These are phyloP conservation scores for Hirtodrosophila duncani DNA, from an alignment of 2,888 invertebrate species.

Conservation along the genomic window DNA sequence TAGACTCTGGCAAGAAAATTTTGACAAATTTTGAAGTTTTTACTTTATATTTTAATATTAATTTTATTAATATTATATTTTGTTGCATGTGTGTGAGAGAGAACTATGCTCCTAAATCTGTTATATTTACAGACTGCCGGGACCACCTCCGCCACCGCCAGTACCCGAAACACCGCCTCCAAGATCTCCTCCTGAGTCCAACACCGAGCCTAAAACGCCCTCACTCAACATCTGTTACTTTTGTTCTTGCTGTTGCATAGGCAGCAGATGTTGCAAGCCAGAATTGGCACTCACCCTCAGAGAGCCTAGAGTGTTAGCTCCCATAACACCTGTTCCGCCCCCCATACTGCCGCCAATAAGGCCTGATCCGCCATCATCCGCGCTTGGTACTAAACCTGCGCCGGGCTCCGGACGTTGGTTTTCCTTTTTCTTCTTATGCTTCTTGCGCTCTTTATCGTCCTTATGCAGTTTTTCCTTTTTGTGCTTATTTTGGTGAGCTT, in stretches of 20 bases:
- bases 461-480: slow-evolving; percentile 96
- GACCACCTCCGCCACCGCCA: slow-evolving; percentile 51
- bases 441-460: slow-evolving; percentile 95
- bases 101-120: slow-evolving; percentile 60
- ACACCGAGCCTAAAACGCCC: slow-evolving; percentile 49
- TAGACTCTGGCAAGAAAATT: too few relatives aligned
- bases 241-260: slow-evolving; percentile 54
- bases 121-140: slow-evolving; percentile 77
- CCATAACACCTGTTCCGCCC: slow-evolving; percentile 28
- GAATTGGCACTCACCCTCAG: slow-evolving; percentile 29
- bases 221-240: slow-evolving; percentile 65
- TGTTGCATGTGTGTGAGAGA: slow-evolving; percentile 27
- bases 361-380: slow-evolving; percentile 28
- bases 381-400: slow-evolving; percentile 42
- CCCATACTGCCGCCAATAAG: slow-evolving; percentile 16
- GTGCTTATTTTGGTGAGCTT: slow-evolving; percentile 95
- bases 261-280: slow-evolving; percentile 44
- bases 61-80: too few relatives aligned
- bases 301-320: slow-evolving; percentile 37
- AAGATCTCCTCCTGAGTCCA: slow-evolving; percentile 44
- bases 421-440: slow-evolving; percentile 96
- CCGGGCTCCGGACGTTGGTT: slow-evolving; percentile 91
- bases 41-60: too few relatives aligned
- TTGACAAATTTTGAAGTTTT: too few relatives aligned
- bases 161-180: slow-evolving; percentile 35